Evolutionary conservation across 53 echinoderm and acorn worm species (phyloP).

Genomic region (Hippasteria phrygiana): DNA sequence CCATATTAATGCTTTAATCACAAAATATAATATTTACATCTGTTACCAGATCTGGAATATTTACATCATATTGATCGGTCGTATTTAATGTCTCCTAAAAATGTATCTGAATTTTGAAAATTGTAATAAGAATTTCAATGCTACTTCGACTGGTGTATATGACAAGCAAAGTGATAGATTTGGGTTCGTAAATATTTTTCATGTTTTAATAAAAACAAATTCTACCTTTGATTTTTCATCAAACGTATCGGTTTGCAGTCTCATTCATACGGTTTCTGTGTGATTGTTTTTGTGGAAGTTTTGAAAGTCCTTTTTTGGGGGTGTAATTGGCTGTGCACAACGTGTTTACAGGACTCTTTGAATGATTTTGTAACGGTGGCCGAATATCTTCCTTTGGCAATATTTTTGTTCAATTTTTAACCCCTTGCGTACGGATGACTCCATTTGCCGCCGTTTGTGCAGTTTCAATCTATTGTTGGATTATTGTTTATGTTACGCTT

Average conservation of each 20-base stretch:
- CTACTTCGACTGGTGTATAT: background rate
- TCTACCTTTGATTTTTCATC: constrained; percentile 13
- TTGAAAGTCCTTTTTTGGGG: background rate
- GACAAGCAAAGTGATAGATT: background rate
- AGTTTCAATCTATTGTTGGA: too few relatives aligned
- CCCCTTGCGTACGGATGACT: too few relatives aligned
- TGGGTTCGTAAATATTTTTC: background rate
- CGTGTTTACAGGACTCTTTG: too few relatives aligned
- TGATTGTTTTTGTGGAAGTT: background rate
- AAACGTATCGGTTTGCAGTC: background rate
- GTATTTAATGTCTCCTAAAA: background rate
- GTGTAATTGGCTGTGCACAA: too few relatives aligned
- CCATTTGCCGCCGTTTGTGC: too few relatives aligned
- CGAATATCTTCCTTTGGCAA: too few relatives aligned
- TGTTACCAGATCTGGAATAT: constrained; percentile 36
- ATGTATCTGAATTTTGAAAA: background rate
- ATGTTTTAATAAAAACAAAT: constrained; percentile 27
- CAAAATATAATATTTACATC: background rate
- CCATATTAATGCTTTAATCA: background rate
- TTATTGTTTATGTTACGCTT: too few relatives aligned
- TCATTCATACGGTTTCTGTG: background rate
- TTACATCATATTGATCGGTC: constrained; percentile 5
- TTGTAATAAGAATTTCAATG: background rate
- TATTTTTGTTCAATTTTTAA: too few relatives aligned
- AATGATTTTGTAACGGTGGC: too few relatives aligned